These are phyloP conservation scores for Ochropleura plecta DNA, from an alignment of 2,888 invertebrate species.

Conservation along the genomic window DNA sequence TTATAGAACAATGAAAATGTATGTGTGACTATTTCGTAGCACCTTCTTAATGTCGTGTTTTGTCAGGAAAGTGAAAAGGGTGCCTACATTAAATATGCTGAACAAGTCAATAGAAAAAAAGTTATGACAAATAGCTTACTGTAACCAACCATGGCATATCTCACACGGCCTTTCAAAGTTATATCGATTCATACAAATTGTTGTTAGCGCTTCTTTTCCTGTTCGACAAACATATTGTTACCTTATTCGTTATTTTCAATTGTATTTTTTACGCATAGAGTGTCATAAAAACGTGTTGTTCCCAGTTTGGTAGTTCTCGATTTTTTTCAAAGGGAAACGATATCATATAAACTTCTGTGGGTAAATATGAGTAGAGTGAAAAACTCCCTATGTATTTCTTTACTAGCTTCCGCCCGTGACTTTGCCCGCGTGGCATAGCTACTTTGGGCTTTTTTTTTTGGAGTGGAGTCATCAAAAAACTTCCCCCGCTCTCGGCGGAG, in stretches of 20 bases:
- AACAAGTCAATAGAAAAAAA: constrained; percentile 42
- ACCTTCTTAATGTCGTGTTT: neutral
- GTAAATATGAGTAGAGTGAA: constrained; percentile 1
- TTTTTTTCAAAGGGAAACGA: constrained; percentile 9
- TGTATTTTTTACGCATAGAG: neutral
- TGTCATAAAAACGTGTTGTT: constrained; percentile 25
- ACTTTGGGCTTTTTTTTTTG: no score
- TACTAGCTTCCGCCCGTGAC: no score
- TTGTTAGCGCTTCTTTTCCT: neutral
- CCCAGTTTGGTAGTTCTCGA: neutral
- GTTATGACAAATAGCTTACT: constrained; percentile 60
- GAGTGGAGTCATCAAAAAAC: no score
- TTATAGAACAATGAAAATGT: constrained; percentile 10
- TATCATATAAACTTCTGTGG: neutral
- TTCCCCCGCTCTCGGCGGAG: no score
- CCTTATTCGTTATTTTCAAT: neutral
- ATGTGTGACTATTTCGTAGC: neutral
- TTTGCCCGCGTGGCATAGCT: no score
- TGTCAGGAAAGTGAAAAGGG: neutral
- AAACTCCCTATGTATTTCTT: neutral
- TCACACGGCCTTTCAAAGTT: constrained; percentile 24
- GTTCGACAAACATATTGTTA: neutral
- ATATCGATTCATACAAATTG: constrained; percentile 45
- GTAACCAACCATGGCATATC: constrained; percentile 36
- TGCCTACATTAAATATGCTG: constrained; percentile 29